A percentile compares a stretch with the other conserved stretches of the same genome.
Evolutionary conservation across 2,113 vertebrate species (phyloP).

Genomic region (Heptranchias perlo): DNA sequence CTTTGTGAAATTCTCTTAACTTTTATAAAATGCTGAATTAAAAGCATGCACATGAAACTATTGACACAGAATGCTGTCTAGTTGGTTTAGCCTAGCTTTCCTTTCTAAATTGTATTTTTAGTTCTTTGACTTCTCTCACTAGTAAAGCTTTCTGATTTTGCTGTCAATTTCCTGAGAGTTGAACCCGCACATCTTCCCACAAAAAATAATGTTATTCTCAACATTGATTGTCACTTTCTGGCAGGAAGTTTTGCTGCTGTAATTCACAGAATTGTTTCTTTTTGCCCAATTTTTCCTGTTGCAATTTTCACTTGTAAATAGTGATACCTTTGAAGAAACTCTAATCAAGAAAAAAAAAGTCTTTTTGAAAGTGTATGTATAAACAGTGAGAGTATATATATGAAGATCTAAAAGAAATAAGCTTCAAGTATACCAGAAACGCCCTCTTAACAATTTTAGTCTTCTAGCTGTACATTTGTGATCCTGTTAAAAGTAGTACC

Average conservation of each 20-base stretch:
- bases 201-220: background rate
- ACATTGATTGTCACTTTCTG: background rate
- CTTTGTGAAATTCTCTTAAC: background rate
- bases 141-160: background rate
- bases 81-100: background rate
- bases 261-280: background rate
- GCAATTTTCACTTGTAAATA: background rate
- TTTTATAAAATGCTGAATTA: constrained; percentile 5
- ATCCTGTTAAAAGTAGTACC: background rate
- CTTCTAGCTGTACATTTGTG: background rate
- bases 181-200: background rate
- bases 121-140: background rate
- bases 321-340: background rate
- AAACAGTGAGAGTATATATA: background rate
- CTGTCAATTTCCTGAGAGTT: background rate
- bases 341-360: background rate
- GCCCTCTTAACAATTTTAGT: background rate
- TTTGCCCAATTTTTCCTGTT: background rate
- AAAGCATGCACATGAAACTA: background rate
- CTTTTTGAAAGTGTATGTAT: background rate
- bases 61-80: background rate
- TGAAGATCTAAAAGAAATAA: background rate
- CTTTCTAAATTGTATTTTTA: background rate
- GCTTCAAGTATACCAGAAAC: background rate
- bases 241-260: background rate